Conservation (phyloP, 2,888 invertebrate genomes). For the Pyrrhia umbra region DNA sequence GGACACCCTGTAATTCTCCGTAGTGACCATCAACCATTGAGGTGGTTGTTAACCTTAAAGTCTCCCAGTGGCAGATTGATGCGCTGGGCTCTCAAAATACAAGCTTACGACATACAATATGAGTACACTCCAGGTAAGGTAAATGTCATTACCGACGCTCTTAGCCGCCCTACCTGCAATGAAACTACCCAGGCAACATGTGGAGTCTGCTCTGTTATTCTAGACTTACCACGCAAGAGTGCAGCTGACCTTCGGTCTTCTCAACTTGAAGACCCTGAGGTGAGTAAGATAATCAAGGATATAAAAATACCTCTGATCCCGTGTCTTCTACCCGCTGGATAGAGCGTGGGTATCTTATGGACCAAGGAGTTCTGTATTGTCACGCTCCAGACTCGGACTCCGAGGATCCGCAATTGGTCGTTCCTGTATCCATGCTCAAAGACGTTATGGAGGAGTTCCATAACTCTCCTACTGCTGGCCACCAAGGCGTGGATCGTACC, state of each 20-base stretch:
- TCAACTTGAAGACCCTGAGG: constrained; percentile 3
- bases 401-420: constrained; percentile 5
- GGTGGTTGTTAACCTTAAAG: neutral
- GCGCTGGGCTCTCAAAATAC: neutral
- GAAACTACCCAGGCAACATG: neutral
- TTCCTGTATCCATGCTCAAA: neutral
- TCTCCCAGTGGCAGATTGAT: constrained; percentile 2
- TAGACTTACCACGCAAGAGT: constrained; percentile 2
- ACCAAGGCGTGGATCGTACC: constrained; percentile 4
- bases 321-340: constrained; percentile 3
- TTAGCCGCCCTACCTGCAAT: constrained; percentile 3
- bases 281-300: constrained; percentile 10
- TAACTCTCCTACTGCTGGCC: neutral
- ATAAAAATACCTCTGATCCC: constrained; percentile 1
- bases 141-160: neutral
- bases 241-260: constrained; percentile 1
- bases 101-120: neutral
- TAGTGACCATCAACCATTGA: constrained; percentile 4
- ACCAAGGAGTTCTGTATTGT: constrained; percentile 13
- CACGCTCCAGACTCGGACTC: constrained; percentile 2
- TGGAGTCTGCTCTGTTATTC: constrained; percentile 5
- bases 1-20: neutral
- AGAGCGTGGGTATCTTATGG: constrained; percentile 8
- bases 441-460: constrained; percentile 4
- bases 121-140: constrained; percentile 2